A percentile compares a stretch with the other conserved stretches of the same genome.
Conservation (phyloP, 2,888 invertebrate species). For the Polietes domitor region DNA sequence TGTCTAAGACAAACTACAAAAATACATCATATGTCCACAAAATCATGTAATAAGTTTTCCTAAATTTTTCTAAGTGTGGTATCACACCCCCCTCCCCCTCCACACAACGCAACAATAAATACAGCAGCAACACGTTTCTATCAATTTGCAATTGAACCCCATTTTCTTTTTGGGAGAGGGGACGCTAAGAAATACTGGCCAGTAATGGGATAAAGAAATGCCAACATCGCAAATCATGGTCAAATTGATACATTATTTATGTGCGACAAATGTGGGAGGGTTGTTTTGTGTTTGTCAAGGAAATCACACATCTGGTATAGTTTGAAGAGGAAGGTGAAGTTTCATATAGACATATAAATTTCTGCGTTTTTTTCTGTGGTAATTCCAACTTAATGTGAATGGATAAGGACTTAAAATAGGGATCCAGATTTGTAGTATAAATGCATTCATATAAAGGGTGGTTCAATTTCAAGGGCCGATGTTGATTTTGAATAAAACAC, state of each 20-base stretch:
- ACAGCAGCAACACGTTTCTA: slow-evolving; percentile 56
- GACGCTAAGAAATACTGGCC: neutral
- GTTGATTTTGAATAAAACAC: too few relatives aligned
- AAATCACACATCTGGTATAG: neutral
- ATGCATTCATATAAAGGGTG: too few relatives aligned
- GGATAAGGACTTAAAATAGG: too few relatives aligned
- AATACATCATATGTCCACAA: slow-evolving; percentile 11
- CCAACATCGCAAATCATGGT: slow-evolving; percentile 64
- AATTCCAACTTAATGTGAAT: too few relatives aligned
- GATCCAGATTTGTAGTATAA: too few relatives aligned
- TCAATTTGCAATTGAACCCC: slow-evolving; percentile 54
- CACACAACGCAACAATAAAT: slow-evolving; percentile 14
- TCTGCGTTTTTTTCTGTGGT: neutral
- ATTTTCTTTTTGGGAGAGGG: neutral
- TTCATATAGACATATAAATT: neutral
- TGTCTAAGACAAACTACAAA: slow-evolving; percentile 40
- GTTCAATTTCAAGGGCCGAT: too few relatives aligned
- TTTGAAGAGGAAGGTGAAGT: neutral
- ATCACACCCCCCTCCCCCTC: neutral
- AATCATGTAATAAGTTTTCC: neutral
- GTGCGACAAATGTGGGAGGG: slow-evolving; percentile 22
- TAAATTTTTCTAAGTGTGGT: neutral
- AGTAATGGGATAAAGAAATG: slow-evolving; percentile 46
- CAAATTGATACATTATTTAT: slow-evolving; percentile 60
- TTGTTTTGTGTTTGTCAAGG: neutral